Conservation (phyloP, 2,888 invertebrate genomes). For the Xanthia togata region DNA sequence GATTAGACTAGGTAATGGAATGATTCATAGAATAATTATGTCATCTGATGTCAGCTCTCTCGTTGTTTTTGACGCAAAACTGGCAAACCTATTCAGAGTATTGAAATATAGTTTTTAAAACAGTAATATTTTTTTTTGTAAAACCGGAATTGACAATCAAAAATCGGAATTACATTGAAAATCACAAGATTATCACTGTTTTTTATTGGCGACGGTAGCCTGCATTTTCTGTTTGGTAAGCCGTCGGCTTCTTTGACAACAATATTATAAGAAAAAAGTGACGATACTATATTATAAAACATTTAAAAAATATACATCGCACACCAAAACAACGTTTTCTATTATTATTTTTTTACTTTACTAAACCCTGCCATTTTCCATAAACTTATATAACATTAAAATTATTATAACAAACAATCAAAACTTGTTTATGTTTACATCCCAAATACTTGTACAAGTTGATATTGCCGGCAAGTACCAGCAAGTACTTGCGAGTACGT, state of each 20-base stretch:
- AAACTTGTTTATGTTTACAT: conserved; percentile 49
- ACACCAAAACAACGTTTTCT: too few species aligned
- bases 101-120: background rate
- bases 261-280: background rate
- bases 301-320: background rate
- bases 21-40: background rate
- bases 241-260: conserved; percentile 2
- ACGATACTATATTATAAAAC: background rate
- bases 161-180: too few species aligned
- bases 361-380: background rate
- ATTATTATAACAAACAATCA: conserved; percentile 13
- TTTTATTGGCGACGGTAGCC: too few species aligned
- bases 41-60: background rate
- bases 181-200: background rate
- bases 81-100: background rate
- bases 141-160: background rate
- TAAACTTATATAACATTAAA: too few species aligned
- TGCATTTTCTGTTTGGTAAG: background rate
- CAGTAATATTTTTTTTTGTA: too few species aligned
- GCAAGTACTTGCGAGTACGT: conserved; percentile 51
- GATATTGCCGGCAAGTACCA: conserved; percentile 20
- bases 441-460: conserved; percentile 41
- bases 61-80: background rate
- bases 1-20: background rate
- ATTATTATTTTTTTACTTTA: too few species aligned